Conservation (phyloP, 2,888 invertebrate species). For the Sthenelais limicola region DNA sequence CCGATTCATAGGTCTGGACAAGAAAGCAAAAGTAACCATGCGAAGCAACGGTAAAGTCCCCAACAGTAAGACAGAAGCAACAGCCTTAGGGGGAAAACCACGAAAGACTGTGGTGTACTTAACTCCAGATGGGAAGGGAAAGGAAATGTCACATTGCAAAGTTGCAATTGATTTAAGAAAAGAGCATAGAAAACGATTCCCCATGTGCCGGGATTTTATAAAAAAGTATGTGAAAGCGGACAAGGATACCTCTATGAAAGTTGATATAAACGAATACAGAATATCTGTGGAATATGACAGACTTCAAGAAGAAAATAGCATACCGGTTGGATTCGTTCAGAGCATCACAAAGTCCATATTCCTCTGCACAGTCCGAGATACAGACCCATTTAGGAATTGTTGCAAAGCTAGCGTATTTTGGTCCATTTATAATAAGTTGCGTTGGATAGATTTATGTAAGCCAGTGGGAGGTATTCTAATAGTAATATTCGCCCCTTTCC, state of each 20-base stretch:
- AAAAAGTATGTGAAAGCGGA: not conserved
- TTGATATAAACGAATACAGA: not conserved
- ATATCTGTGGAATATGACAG: slow-evolving; percentile 9
- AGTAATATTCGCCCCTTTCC: slow-evolving; percentile 62
- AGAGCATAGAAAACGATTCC: slow-evolving; percentile 1
- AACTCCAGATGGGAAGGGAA: too few relatives aligned
- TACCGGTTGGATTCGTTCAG: slow-evolving; percentile 51
- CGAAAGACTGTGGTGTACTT: too few relatives aligned
- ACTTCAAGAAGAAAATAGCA: slow-evolving; percentile 52
- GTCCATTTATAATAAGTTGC: slow-evolving; percentile 6
- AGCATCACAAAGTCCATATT: slow-evolving; percentile 49
- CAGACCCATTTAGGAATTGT: slow-evolving; percentile 66
- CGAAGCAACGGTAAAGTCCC: not conserved
- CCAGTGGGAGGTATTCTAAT: slow-evolving; percentile 58
- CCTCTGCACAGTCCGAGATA: slow-evolving; percentile 63
- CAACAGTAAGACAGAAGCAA: too few relatives aligned
- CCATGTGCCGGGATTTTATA: not conserved
- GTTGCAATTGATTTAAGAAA: slow-evolving; percentile 1
- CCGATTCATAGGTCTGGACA: not conserved
- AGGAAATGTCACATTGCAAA: too few relatives aligned
- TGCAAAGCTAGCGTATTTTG: slow-evolving; percentile 57
- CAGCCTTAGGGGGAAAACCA: too few relatives aligned
- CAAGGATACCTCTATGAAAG: not conserved
- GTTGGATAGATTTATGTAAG: slow-evolving; percentile 52
- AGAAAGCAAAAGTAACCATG: not conserved